These are phyloP conservation scores for Mesembrinibis cayennensis DNA, from an alignment of 2,113 vertebrate species.

Conservation along the genomic window DNA sequence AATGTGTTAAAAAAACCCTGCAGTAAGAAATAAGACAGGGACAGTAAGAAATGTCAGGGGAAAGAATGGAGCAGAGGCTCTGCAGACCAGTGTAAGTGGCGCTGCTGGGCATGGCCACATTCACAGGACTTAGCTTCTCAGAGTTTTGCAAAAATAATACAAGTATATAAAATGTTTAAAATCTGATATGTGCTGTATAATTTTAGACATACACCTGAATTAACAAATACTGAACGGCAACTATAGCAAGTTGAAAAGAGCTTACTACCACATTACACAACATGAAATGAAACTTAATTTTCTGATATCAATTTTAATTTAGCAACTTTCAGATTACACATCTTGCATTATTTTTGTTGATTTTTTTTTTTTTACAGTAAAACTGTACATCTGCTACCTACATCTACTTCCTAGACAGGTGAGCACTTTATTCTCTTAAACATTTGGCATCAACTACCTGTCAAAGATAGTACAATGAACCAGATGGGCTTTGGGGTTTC, in stretches of 20 bases:
- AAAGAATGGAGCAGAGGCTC: not conserved
- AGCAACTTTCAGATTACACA: not conserved
- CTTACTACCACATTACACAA: not conserved
- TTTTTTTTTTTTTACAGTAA: not conserved
- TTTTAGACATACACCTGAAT: not conserved
- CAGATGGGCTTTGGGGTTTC: not conserved
- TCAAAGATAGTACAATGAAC: not conserved
- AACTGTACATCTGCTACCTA: not conserved
- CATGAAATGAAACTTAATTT: not conserved
- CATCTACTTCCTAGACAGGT: not conserved
- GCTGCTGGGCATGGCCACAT: not conserved
- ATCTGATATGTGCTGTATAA: not conserved
- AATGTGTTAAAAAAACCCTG: not conserved
- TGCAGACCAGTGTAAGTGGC: not conserved
- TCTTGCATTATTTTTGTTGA: not conserved
- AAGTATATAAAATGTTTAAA: not conserved
- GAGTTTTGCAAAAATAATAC: not conserved
- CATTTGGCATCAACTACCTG: not conserved
- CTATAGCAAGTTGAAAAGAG: not conserved
- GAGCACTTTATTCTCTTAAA: not conserved
- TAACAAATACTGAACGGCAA: not conserved
- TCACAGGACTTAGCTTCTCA: not conserved
- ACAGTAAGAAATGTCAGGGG: not conserved
- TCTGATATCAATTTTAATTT: not conserved
- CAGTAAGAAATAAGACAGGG: not conserved